Conservation (phyloP, 2,113 vertebrate species). For the Tauraco erythrolophus region DNA sequence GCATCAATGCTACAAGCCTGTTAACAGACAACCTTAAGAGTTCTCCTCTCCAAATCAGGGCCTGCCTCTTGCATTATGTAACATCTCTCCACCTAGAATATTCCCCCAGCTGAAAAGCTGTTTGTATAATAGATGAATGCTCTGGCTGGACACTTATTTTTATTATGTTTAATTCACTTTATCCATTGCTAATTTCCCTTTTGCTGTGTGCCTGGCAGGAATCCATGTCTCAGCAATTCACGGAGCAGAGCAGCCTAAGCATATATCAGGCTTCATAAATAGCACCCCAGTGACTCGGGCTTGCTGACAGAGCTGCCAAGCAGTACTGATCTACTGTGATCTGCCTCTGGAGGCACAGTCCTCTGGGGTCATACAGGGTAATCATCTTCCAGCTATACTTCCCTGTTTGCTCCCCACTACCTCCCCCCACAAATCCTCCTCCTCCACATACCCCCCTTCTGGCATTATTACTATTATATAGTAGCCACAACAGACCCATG, state of each 20-base stretch:
- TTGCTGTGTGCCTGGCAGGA: background rate
- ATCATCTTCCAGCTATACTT: fast-evolving
- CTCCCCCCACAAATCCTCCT: background rate
- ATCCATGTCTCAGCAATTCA: constrained; percentile 27
- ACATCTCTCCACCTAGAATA: background rate
- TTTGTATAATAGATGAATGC: background rate
- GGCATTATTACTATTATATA: fast-evolving
- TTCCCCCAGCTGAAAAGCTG: background rate
- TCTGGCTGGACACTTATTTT: background rate
- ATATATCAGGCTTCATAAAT: background rate
- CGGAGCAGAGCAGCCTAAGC: background rate
- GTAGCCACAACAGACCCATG: background rate
- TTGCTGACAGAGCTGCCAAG: constrained; percentile 12
- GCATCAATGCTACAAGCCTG: background rate
- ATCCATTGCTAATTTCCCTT: constrained; percentile 40
- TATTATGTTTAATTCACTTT: constrained; percentile 41
- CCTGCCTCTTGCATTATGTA: background rate
- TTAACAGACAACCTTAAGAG: background rate
- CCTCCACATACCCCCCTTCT: background rate
- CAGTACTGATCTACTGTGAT: background rate
- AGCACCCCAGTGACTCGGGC: background rate
- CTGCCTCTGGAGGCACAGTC: background rate
- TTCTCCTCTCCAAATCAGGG: background rate
- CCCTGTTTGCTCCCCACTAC: background rate
- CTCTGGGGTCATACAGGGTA: background rate